Conservation (phyloP, 2,888 invertebrate species). For the Formica aserva region DNA sequence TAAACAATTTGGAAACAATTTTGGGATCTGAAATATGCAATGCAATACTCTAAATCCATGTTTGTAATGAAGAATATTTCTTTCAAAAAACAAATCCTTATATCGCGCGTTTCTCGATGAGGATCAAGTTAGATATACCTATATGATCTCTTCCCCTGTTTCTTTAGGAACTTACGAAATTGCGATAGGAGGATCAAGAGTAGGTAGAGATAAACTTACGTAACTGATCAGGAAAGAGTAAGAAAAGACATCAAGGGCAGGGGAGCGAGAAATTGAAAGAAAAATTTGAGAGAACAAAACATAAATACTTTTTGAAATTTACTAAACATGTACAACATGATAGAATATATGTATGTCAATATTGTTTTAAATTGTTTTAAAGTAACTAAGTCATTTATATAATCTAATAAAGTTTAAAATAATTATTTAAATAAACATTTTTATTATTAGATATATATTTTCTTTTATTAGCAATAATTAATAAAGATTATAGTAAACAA, state of each 20-base stretch:
- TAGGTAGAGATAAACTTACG: conserved; percentile 37
- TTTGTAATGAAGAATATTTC: conserved; percentile 16
- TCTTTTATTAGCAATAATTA: background rate
- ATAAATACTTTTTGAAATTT: background rate
- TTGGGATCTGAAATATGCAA: background rate
- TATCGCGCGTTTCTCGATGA: conserved; percentile 26
- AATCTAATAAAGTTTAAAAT: background rate
- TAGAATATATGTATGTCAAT: background rate
- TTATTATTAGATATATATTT: background rate
- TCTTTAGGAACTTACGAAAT: conserved; percentile 26
- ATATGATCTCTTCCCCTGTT: conserved; percentile 27
- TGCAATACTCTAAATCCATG: background rate
- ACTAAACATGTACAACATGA: background rate
- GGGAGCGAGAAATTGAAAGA: conserved; percentile 30
- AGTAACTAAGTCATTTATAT: background rate
- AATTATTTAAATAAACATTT: background rate
- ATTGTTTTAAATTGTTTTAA: conserved; percentile 10
- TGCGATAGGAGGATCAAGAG: conserved; percentile 35
- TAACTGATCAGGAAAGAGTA: conserved; percentile 29
- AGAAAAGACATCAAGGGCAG: conserved; percentile 11
- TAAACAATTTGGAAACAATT: background rate
- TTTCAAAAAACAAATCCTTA: conserved; percentile 27
- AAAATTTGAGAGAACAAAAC: background rate
- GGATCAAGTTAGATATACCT: conserved; percentile 9
- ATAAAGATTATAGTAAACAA: background rate